Evolutionary conservation across 2,113 vertebrate species (phyloP).

Genomic region (Oncorhynchus clarkii): DNA sequence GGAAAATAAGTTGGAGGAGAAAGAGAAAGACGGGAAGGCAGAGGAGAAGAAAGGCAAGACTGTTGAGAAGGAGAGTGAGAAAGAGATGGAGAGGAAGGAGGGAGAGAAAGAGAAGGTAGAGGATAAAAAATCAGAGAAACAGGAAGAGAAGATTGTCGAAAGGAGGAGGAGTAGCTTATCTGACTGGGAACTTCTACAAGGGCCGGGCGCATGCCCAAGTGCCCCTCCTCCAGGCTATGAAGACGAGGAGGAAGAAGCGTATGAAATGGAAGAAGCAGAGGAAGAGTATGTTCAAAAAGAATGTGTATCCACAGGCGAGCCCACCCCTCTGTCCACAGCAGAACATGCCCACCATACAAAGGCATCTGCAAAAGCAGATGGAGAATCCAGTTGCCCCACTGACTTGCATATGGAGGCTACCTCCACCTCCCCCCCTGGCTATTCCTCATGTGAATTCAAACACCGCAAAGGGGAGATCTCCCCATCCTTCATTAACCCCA

Average conservation of each 20-base stretch:
- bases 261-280: constrained; percentile 45
- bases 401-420: constrained; percentile 69
- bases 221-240: constrained; percentile 54
- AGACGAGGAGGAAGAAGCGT: constrained; percentile 38
- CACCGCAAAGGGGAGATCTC: constrained; percentile 87
- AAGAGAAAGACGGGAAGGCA: not conserved
- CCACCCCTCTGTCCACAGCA: constrained; percentile 67
- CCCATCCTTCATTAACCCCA: constrained; percentile 92
- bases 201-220: constrained; percentile 56
- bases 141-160: constrained; percentile 59
- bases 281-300: constrained; percentile 45
- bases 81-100: constrained; percentile 27
- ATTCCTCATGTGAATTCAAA: constrained; percentile 76
- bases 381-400: constrained; percentile 69
- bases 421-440: constrained; percentile 52
- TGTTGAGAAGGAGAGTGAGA: constrained; percentile 33
- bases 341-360: constrained; percentile 65
- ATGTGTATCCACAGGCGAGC: constrained; percentile 62
- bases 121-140: constrained; percentile 49
- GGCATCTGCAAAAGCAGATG: constrained; percentile 43
- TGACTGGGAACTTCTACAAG: constrained; percentile 64
- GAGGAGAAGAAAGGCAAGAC: constrained; percentile 30
- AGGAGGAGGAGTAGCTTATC: constrained; percentile 68
- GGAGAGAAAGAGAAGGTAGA: constrained; percentile 33
- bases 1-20: constrained; percentile 24